phyloP scores from a whole-genome alignment of 2,113 vertebrate species.

The Larimichthys polyactis region DNA sequence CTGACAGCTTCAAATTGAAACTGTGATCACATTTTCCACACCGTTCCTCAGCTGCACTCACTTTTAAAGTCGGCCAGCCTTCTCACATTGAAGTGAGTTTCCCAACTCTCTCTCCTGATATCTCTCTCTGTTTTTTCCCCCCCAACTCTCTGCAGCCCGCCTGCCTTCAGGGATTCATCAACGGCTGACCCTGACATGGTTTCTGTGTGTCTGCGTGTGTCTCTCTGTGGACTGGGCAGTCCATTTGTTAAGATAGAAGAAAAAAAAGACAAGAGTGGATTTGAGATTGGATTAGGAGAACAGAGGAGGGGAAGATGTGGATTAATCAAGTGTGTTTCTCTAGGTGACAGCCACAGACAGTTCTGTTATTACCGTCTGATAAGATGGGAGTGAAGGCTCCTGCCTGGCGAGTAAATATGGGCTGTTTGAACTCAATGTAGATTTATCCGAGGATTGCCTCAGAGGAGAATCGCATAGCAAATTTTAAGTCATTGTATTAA shows the following conservation, averaged over 20 bases:
- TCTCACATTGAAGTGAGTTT: slow-evolving; percentile 21
- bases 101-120: slow-evolving; percentile 36
- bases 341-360: slow-evolving; percentile 67
- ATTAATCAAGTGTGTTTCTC: slow-evolving; percentile 74
- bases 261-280: slow-evolving; percentile 49
- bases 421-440: slow-evolving; percentile 22
- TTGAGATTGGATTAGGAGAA: slow-evolving; percentile 71
- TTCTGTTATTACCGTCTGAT: slow-evolving; percentile 68
- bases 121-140: slow-evolving; percentile 53
- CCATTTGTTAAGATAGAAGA: slow-evolving; percentile 64
- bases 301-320: slow-evolving; percentile 55
- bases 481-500: slow-evolving; percentile 16
- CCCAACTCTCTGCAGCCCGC: slow-evolving; percentile 17
- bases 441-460: slow-evolving; percentile 22
- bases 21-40: slow-evolving; percentile 81
- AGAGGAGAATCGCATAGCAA: slow-evolving; percentile 1
- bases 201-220: not conserved
- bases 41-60: slow-evolving; percentile 44
- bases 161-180: slow-evolving; percentile 66
- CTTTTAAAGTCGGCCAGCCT: slow-evolving; percentile 30
- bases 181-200: slow-evolving; percentile 56
- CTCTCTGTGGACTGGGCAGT: slow-evolving; percentile 48
- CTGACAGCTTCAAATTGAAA: slow-evolving; percentile 80
- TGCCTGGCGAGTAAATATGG: slow-evolving; percentile 50
- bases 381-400: slow-evolving; percentile 32